phyloP scores from a whole-genome alignment of 2,113 vertebrate species.

The Gallinago jamesoni region DNA sequence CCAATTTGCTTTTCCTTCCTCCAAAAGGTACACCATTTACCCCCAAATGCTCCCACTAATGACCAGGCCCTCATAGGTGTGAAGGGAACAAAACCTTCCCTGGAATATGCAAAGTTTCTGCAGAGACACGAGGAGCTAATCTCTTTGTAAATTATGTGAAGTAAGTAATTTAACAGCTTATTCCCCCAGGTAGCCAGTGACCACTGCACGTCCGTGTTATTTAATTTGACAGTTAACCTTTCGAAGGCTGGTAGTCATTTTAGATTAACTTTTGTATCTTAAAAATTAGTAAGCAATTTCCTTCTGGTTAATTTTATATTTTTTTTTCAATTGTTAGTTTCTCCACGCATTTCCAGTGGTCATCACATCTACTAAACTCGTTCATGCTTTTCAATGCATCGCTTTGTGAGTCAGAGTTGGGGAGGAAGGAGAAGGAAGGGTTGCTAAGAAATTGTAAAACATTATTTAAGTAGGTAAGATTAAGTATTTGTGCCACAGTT shows the following conservation, averaged over 20 bases:
- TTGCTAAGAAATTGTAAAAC: slow-evolving; percentile 20
- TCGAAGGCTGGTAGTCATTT: slow-evolving; percentile 18
- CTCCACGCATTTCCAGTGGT: background rate
- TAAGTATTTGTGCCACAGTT: slow-evolving; percentile 55
- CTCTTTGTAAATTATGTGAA: slow-evolving; percentile 72
- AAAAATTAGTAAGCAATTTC: slow-evolving; percentile 50
- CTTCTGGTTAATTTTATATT: slow-evolving; percentile 7
- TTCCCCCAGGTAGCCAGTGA: slow-evolving; percentile 59
- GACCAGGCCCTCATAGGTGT: slow-evolving; percentile 21
- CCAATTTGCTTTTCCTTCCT: slow-evolving; percentile 79
- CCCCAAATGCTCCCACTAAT: slow-evolving; percentile 71
- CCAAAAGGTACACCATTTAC: slow-evolving; percentile 68
- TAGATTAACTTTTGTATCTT: slow-evolving; percentile 48
- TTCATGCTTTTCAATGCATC: background rate
- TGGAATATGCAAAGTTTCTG: slow-evolving; percentile 48
- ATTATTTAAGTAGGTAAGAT: slow-evolving; percentile 58
- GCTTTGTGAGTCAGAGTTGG: background rate
- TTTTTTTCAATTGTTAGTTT: slow-evolving; percentile 31
- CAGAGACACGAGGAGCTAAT: slow-evolving; percentile 71
- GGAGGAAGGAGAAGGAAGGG: background rate
- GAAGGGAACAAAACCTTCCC: slow-evolving; percentile 43
- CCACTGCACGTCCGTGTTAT: slow-evolving; percentile 21
- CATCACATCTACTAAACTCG: background rate
- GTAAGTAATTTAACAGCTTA: slow-evolving; percentile 67
- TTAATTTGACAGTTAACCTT: slow-evolving; percentile 61